A percentile compares a stretch with the other conserved stretches of the same genome.
These are phyloP conservation scores for Saccopteryx bilineata DNA, from an alignment of 2,113 vertebrate genomes.

Conservation along the genomic window DNA sequence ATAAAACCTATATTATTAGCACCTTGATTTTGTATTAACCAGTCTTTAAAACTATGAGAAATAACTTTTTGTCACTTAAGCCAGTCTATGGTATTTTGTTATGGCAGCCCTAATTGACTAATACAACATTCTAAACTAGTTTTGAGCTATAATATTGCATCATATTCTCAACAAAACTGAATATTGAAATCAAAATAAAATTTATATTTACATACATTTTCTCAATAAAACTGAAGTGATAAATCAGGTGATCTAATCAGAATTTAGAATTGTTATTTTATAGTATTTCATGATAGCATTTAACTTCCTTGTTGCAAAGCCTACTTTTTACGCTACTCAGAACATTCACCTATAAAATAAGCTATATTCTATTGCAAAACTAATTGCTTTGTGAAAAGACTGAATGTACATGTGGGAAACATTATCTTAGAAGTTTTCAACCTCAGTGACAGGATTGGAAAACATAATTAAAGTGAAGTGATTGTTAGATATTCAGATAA, in stretches of 20 bases:
- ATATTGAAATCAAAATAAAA: constrained; percentile 56
- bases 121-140: background rate
- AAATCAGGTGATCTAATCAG: background rate
- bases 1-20: background rate
- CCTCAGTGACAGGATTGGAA: constrained; percentile 54
- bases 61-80: background rate
- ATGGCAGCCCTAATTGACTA: background rate
- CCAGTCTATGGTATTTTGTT: background rate
- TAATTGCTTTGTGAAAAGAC: constrained; percentile 51
- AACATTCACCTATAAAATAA: constrained; percentile 64
- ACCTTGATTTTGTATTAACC: background rate
- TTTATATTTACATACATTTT: background rate
- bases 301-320: constrained; percentile 44
- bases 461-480: constrained; percentile 65
- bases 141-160: constrained; percentile 7
- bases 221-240: background rate
- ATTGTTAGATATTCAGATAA: constrained; percentile 64
- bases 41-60: background rate
- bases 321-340: background rate
- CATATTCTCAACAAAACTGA: background rate
- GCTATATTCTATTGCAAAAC: constrained; percentile 60
- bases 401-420: constrained; percentile 59
- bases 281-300: constrained; percentile 45
- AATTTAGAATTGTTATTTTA: constrained; percentile 56
- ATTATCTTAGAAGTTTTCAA: constrained; percentile 63